Evolutionary conservation across 1,140 invertebrate genomes (phyloP), one percentile per base, ranked within the genome.

Genomic region (Ceratosolen fusciceps): DNA sequence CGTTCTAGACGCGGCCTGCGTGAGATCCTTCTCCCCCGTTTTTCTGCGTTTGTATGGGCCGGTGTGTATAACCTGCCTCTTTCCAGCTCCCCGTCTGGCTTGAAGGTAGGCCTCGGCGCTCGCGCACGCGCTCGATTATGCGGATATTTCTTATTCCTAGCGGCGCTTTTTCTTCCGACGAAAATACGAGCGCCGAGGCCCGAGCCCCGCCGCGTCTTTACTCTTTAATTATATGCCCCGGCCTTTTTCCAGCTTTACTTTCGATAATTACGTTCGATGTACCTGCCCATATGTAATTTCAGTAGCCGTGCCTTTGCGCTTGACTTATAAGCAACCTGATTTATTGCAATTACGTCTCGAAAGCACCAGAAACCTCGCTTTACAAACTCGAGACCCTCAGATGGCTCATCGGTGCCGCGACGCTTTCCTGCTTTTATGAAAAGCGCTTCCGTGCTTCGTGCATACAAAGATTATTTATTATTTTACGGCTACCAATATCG

Each of bases 71-170:
- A 16, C 49, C 49, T 3, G 19, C 21, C 49, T 19, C 49, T 52
- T 19, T 19, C 49, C 21, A 14, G 9, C 49, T 4, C 49, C 5
- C 39, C 39, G 12, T 43, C 39, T 43, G 5, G 12, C 39, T 12
- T 7, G 3, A 9, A 8, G 31, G 34, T 16, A 24, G 29, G 37
- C n/a, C 16, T 4, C n/a, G 34, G 19, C 49, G 49, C 19, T 9
- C 12, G 1, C 12, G 26, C 24, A 10, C 31, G 31, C 31, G 31
- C 31, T 37, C 31, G 62, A 72, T 78, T 78, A 52, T 65, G 21
- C 68, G 75, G 75, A 71, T 78, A 72, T 65, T 72, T 78, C 68
- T 72, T 72, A 65, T 78, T 71, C 58, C 56, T 14, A 47, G 47
- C 62, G 68, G 31, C 47, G 62, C 29, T 77, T 77, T 70, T 77